Evolutionary conservation across 2,888 invertebrate genomes (phyloP).

Genomic region (Amitus sp.): DNA sequence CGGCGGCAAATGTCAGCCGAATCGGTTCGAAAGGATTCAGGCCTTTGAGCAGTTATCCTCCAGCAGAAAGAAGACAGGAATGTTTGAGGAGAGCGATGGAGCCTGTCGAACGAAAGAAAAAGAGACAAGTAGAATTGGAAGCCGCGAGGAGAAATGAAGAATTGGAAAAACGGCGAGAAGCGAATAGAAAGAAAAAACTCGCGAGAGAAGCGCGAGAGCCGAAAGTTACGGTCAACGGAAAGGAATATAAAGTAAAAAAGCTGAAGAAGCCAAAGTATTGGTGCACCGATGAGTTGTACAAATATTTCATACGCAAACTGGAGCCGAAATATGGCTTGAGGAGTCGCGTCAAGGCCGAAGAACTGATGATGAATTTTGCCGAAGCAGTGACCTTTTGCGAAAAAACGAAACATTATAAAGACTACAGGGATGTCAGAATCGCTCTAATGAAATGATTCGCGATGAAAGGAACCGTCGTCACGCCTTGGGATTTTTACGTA

Average conservation of each 20-base stretch:
- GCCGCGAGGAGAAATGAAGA: not conserved
- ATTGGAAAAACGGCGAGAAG: not conserved
- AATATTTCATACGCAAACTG: conserved; percentile 50
- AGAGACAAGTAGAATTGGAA: not conserved
- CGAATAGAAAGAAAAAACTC: conserved; percentile 7
- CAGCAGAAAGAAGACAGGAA: too few species aligned
- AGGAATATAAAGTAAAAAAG: conserved; percentile 51
- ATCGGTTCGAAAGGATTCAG: too few species aligned
- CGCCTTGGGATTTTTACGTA: conserved; percentile 52
- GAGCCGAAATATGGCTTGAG: conserved; percentile 45
- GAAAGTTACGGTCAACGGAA: conserved; percentile 47
- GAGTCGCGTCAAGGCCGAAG: conserved; percentile 50
- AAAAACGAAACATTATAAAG: conserved; percentile 47
- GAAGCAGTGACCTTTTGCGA: conserved; percentile 35
- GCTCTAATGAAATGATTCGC: conserved; percentile 46
- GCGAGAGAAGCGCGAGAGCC: conserved; percentile 8
- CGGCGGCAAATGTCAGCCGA: too few species aligned
- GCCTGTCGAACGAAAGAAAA: not conserved
- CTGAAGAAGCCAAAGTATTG: conserved; percentile 52
- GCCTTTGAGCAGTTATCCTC: too few species aligned
- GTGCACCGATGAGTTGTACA: conserved; percentile 55
- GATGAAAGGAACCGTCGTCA: conserved; percentile 47
- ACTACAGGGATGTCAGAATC: conserved; percentile 37
- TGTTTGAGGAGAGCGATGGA: too few species aligned
- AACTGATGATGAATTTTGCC: conserved; percentile 41